These are phyloP conservation scores for Paedocypris sp. DNA, from an alignment of 2,113 vertebrate genomes.

Conservation along the genomic window DNA sequence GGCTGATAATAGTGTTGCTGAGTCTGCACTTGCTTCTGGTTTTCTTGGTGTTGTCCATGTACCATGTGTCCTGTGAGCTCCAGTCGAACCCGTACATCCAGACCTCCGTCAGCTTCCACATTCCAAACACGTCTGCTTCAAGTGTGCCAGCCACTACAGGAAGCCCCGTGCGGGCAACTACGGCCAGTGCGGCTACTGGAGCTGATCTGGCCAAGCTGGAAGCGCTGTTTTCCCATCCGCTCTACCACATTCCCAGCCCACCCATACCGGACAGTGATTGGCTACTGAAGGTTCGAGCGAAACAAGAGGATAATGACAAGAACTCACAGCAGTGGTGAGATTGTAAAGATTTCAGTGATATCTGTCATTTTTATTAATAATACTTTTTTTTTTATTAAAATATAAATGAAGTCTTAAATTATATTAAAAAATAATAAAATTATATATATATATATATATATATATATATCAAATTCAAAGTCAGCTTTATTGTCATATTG, in stretches of 20 bases:
- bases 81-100: not conserved
- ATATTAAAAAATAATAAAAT: too few relatives aligned
- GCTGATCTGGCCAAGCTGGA: conserved; percentile 50
- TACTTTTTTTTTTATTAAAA: not conserved
- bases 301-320: conserved; percentile 41
- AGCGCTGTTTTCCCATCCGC: conserved; percentile 63
- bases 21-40: conserved; percentile 57
- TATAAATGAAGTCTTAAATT: too few relatives aligned
- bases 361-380: too few relatives aligned
- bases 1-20: conserved; percentile 54
- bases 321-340: conserved; percentile 63
- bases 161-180: not conserved
- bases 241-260: conserved; percentile 53
- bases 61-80: conserved; percentile 36
- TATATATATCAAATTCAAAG: too few relatives aligned
- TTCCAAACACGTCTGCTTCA: not conserved
- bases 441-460: too few relatives aligned
- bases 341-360: not conserved
- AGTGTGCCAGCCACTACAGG: not conserved
- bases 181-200: not conserved
- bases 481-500: too few relatives aligned
- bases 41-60: conserved; percentile 38
- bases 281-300: conserved; percentile 59
- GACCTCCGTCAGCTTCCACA: conserved; percentile 4
- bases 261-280: conserved; percentile 56